A percentile compares a stretch with the other conserved stretches of the same genome.
Evolutionary conservation across 2,113 vertebrate species (phyloP).

Genomic region (Anhinga rufa): DNA sequence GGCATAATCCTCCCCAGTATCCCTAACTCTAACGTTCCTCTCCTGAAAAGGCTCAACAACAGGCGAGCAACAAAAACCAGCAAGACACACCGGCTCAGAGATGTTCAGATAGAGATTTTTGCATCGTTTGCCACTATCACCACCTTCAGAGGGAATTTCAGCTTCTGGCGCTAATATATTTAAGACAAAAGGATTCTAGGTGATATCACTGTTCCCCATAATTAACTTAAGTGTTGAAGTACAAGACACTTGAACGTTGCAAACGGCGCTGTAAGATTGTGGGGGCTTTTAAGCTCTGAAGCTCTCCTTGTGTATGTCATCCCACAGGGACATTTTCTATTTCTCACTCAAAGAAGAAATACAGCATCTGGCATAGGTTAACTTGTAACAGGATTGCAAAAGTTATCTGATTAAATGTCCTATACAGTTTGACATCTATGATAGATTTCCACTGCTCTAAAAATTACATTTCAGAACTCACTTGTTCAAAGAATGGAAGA

Average conservation of each 20-base stretch:
- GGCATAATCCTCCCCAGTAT: neutral
- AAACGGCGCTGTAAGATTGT: neutral
- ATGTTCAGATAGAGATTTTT: neutral
- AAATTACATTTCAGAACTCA: constrained; percentile 11
- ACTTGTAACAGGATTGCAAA: neutral
- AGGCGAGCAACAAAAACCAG: neutral
- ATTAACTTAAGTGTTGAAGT: neutral
- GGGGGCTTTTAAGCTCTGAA: neutral
- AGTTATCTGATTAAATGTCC: neutral
- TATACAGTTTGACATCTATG: neutral
- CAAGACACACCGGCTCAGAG: neutral
- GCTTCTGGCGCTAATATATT: neutral
- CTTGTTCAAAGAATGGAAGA: neutral
- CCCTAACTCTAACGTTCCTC: neutral
- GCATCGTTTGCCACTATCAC: neutral
- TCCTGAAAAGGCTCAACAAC: neutral
- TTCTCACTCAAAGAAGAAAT: neutral
- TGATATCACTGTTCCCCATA: neutral
- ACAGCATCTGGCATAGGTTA: neutral
- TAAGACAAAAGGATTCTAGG: neutral
- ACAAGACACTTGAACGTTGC: neutral
- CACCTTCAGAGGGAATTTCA: neutral
- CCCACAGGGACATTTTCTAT: neutral
- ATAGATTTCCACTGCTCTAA: constrained; percentile 4
- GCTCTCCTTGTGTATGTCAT: neutral